A percentile compares a stretch with the other conserved stretches of the same genome.
These are phyloP conservation scores for Orthonevra nobilis DNA, from an alignment of 2,888 invertebrate genomes.

Conservation along the genomic window DNA sequence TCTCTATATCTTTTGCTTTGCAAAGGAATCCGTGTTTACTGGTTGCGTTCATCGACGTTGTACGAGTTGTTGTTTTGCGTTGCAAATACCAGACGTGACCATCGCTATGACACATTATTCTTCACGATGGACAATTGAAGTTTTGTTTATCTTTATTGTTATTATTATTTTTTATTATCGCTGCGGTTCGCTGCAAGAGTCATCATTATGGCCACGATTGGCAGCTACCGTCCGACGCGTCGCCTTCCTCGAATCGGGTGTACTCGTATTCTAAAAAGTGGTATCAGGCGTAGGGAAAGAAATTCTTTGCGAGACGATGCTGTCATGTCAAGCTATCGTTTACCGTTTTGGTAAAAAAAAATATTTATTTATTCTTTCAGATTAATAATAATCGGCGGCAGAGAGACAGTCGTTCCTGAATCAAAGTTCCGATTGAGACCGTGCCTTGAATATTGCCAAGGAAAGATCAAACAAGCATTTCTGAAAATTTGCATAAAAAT, in stretches of 20 bases:
- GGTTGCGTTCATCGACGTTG: slow-evolving; percentile 23
- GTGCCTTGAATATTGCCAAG: slow-evolving; percentile 50
- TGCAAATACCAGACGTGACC: slow-evolving; percentile 59
- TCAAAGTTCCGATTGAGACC: slow-evolving; percentile 55
- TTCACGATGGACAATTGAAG: slow-evolving; percentile 61
- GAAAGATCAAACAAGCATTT: slow-evolving; percentile 45
- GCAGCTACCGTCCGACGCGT: slow-evolving; percentile 20
- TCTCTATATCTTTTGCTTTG: too few relatives aligned
- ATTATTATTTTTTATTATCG: slow-evolving; percentile 36
- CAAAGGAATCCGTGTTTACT: slow-evolving; percentile 43
- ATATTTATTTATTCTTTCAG: background rate
- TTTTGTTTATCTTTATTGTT: slow-evolving; percentile 62
- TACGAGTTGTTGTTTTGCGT: slow-evolving; percentile 28
- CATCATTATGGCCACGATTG: slow-evolving; percentile 30
- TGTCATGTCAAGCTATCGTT: slow-evolving; percentile 1
- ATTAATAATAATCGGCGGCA: background rate
- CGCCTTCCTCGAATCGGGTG: slow-evolving; percentile 55
- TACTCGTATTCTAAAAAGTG: background rate
- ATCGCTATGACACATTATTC: slow-evolving; percentile 68
- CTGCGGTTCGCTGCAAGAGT: slow-evolving; percentile 36
- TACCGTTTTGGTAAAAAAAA: slow-evolving; percentile 38
- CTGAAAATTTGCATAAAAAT: slow-evolving; percentile 56
- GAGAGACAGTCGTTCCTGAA: background rate
- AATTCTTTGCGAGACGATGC: slow-evolving; percentile 19
- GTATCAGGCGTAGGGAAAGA: slow-evolving; percentile 1